phyloP scores from a whole-genome alignment of 2,888 invertebrate genomes.

The Clepsis dumicolana region DNA sequence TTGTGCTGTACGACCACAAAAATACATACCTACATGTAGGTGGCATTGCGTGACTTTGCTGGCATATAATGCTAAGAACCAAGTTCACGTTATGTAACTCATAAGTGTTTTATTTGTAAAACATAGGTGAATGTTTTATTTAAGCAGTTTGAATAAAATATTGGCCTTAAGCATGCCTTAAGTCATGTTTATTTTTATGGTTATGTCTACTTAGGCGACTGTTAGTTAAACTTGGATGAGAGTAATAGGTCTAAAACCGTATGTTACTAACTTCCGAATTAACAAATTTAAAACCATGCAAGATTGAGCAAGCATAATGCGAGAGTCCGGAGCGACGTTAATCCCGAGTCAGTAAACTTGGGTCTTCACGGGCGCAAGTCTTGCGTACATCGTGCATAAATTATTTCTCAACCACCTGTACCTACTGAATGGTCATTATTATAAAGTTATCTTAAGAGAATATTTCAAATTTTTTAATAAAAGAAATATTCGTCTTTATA shows the following conservation, averaged over 20 bases:
- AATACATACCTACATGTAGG: constrained; percentile 13
- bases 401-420: constrained; percentile 37
- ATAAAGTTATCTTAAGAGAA: constrained; percentile 20
- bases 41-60: constrained; percentile 22
- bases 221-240: constrained; percentile 2
- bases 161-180: constrained; percentile 7
- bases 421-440: constrained; percentile 21
- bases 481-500: not conserved
- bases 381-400: constrained; percentile 41
- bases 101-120: too few species aligned
- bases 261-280: constrained; percentile 54
- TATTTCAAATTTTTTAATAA: not conserved
- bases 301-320: constrained; percentile 67
- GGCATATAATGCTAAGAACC: constrained; percentile 26
- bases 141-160: constrained; percentile 13
- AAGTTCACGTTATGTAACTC: constrained; percentile 33
- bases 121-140: too few species aligned
- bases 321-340: constrained; percentile 57
- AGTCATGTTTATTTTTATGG: not conserved
- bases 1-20: constrained; percentile 23
- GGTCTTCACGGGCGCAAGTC: constrained; percentile 33
- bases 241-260: not conserved
- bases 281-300: constrained; percentile 50
- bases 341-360: constrained; percentile 51
- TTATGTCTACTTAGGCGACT: not conserved